phyloP scores from a whole-genome alignment of 2,888 invertebrate genomes.

The Polyommatus icarus region DNA sequence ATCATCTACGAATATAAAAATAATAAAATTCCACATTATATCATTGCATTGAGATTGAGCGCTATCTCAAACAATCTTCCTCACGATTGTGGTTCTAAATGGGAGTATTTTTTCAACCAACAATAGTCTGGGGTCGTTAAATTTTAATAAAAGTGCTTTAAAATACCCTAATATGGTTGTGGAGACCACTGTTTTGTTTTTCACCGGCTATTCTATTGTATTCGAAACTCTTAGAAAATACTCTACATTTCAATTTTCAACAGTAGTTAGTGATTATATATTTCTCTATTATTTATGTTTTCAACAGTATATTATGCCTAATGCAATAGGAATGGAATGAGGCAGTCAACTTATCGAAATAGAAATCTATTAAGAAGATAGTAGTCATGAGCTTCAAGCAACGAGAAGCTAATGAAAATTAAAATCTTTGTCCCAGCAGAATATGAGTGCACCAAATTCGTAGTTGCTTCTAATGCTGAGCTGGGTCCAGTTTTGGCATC shows the following conservation, averaged over 20 bases:
- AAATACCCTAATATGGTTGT: constrained; percentile 23
- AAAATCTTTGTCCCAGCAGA: no score
- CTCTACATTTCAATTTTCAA: neutral
- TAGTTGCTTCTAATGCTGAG: no score
- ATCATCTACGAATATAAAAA: neutral
- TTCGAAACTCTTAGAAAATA: constrained; percentile 21
- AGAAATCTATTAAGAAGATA: no score
- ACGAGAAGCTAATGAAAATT: no score
- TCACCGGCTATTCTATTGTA: constrained; percentile 22
- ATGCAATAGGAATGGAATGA: no score
- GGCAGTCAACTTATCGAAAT: no score
- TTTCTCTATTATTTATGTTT: neutral
- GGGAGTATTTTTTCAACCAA: constrained; percentile 14
- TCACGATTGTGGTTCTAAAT: constrained; percentile 3
- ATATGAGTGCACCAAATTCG: no score
- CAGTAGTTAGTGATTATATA: neutral
- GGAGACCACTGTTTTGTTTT: neutral
- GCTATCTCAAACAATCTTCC: constrained; percentile 23
- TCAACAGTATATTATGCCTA: no score
- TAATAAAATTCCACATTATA: neutral
- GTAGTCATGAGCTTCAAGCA: no score
- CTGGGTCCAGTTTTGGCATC: no score
- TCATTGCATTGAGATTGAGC: neutral
- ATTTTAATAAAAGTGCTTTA: constrained; percentile 28
- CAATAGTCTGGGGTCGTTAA: constrained; percentile 15